phyloP scores from a whole-genome alignment of 2,113 vertebrate genomes.

The Isichthys henryi region DNA sequence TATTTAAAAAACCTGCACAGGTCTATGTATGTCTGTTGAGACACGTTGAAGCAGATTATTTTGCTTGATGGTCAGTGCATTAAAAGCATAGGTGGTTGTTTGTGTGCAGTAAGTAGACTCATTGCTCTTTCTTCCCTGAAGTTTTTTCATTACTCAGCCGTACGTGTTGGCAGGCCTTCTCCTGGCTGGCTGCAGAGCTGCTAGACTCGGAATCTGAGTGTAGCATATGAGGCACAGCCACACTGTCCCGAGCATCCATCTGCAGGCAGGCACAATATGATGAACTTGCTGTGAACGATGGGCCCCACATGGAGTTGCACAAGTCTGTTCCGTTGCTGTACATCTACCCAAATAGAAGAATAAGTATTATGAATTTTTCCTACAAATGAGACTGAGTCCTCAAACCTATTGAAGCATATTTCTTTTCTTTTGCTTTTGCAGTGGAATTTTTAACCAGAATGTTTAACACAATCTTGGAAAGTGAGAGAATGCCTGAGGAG shows the following conservation, averaged over 20 bases:
- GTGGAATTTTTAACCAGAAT: too few species aligned
- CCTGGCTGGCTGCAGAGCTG: neutral
- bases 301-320: conserved; percentile 56
- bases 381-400: neutral
- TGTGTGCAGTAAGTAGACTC: neutral
- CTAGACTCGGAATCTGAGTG: conserved; percentile 42
- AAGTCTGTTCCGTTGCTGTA: conserved; percentile 50
- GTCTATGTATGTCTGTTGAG: neutral
- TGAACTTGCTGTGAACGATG: conserved; percentile 47
- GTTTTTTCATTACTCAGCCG: neutral
- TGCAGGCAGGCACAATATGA: conserved; percentile 56
- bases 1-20: neutral
- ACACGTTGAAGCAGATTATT: neutral
- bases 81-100: neutral
- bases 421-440: neutral
- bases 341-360: conserved; percentile 42
- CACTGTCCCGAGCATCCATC: conserved; percentile 47
- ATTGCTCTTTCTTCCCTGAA: neutral
- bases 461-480: too few species aligned
- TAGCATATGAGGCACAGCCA: conserved; percentile 39
- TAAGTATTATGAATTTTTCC: neutral
- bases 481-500: too few species aligned
- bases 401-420: neutral
- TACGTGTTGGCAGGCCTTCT: conserved; percentile 6
- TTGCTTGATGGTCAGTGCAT: neutral